Percentiles rank a stretch among this genome's conserved stretches.
Evolutionary conservation across 2,797 vertebrate genomes (phyloP).

Genomic region (Anguilla marmorata): DNA sequence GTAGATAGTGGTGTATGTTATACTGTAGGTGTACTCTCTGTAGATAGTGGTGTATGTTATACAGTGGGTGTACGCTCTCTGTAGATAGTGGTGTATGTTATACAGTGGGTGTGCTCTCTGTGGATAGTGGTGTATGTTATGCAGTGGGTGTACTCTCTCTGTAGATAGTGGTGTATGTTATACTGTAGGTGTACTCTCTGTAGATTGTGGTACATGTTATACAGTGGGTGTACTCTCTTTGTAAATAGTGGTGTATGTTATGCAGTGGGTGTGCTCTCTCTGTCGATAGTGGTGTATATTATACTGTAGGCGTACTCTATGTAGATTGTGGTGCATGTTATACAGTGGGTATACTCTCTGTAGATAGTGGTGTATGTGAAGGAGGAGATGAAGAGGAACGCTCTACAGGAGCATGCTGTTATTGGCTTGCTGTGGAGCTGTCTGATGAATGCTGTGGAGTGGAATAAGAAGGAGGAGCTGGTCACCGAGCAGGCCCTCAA

Average conservation of each 20-base stretch:
- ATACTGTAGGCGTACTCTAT: constrained; percentile 17
- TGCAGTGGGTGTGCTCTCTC: not conserved
- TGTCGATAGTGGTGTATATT: not conserved
- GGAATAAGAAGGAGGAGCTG: constrained; percentile 93
- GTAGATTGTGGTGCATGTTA: constrained; percentile 84
- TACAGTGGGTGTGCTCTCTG: constrained; percentile 15
- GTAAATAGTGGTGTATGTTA: not conserved
- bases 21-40: too few relatives aligned
- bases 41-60: too few relatives aligned
- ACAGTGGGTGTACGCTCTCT: too few relatives aligned
- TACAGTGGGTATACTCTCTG: constrained; percentile 17
- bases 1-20: too few relatives aligned
- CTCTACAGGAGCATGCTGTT: constrained; percentile 82
- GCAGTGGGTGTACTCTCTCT: not conserved
- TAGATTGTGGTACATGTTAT: not conserved
- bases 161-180: not conserved
- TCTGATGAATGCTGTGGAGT: constrained; percentile 89
- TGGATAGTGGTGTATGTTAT: constrained; percentile 81
- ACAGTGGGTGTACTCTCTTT: too few relatives aligned
- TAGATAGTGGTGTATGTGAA: constrained; percentile 87
- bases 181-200: not conserved
- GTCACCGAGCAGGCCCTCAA: constrained; percentile 91
- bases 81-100: too few relatives aligned
- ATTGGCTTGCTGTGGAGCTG: constrained; percentile 88
- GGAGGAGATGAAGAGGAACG: constrained; percentile 90